A percentile compares a stretch with the other conserved stretches of the same genome.
Conservation (phyloP, 2,113 vertebrate species). For the Dromiciops gliroides region DNA sequence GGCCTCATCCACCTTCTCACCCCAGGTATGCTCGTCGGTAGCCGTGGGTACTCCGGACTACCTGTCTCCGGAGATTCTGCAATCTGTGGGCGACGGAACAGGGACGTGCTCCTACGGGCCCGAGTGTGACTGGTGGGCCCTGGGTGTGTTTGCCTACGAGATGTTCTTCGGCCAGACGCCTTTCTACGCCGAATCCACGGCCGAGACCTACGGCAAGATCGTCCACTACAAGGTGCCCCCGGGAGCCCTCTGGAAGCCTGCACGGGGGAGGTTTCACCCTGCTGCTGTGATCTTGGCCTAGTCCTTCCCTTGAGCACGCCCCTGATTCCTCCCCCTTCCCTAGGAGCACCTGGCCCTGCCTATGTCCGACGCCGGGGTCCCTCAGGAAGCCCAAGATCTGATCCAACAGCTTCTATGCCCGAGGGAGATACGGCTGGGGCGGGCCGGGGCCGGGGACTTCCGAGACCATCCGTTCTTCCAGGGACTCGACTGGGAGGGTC, state of each 20-base stretch:
- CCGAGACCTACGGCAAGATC: slow-evolving; percentile 92
- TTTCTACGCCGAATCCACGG: slow-evolving; percentile 89
- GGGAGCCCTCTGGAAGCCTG: too few relatives aligned
- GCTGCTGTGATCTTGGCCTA: neutral
- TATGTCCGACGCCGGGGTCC: slow-evolving; percentile 77
- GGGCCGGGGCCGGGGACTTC: slow-evolving; percentile 85
- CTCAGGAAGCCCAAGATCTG: slow-evolving; percentile 83
- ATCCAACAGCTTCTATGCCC: slow-evolving; percentile 88
- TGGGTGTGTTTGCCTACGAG: slow-evolving; percentile 91
- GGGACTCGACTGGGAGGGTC: slow-evolving; percentile 86
- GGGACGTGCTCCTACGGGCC: slow-evolving; percentile 84
- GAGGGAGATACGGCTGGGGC: slow-evolving; percentile 85
- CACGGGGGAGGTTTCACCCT: too few relatives aligned
- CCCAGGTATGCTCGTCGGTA: slow-evolving; percentile 86
- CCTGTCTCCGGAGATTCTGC: slow-evolving; percentile 92
- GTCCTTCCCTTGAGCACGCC: neutral
- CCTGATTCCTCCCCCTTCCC: neutral
- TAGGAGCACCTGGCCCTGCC: slow-evolving; percentile 90
- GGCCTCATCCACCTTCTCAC: neutral
- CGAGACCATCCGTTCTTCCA: slow-evolving; percentile 87
- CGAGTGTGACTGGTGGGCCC: slow-evolving; percentile 94
- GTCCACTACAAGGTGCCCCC: slow-evolving; percentile 88
- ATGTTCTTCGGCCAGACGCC: slow-evolving; percentile 91
- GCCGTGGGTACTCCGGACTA: slow-evolving; percentile 93
- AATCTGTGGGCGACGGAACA: slow-evolving; percentile 83